Evolutionary conservation across 2,113 vertebrate genomes (phyloP), one percentile per base, ranked within the genome.

Genomic region (Dasyornis broadbenti): DNA sequence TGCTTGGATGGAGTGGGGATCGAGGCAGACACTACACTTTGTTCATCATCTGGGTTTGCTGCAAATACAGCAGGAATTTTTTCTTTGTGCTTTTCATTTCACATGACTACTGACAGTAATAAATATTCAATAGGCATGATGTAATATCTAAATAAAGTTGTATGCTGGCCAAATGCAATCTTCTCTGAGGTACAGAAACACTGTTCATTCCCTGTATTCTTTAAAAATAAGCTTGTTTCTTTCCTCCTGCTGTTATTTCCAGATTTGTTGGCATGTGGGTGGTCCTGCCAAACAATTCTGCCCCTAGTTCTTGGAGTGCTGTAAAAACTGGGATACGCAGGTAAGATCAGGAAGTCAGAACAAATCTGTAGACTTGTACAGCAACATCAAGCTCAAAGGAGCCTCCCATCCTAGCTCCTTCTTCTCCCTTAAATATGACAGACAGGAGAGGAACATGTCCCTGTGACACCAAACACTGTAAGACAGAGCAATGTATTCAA

Each of bases 71-170:
- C 49, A 87, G 30, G 16, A 28, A 68, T 77, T 27, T 86, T 59
- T 24, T 37, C 37, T 54, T 54, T 75, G 22, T 28, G 84, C 49
- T 87, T 85, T 73, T 73, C 33, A 80, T 50, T 71, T 86, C 82
- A 66, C 54, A 3, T 61, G 47, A 49, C 75, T 63, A 44, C 33
- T 47, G 71, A 73, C n/a, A 86, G 54, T 6, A 89, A n/a, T 90
- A 86, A 83, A 92, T 52, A 90, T 64, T 50, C 79, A 81, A 37
- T 0, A 80, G 23, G 68, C 39, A 60, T 92, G 82, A 95, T 44
- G 68, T 31, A 94, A 86, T 81, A 89, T 3, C 89, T 93, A 92
- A 88, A 95, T 76, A 54, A 90, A 88, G 22, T 68, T 90, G 56
- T 68, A 52, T 21, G 50, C 72, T 73, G 40, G 63, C 54, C 87